Evolutionary conservation across 2,888 invertebrate genomes (phyloP).

Genomic region (Tupiocoris notatus): DNA sequence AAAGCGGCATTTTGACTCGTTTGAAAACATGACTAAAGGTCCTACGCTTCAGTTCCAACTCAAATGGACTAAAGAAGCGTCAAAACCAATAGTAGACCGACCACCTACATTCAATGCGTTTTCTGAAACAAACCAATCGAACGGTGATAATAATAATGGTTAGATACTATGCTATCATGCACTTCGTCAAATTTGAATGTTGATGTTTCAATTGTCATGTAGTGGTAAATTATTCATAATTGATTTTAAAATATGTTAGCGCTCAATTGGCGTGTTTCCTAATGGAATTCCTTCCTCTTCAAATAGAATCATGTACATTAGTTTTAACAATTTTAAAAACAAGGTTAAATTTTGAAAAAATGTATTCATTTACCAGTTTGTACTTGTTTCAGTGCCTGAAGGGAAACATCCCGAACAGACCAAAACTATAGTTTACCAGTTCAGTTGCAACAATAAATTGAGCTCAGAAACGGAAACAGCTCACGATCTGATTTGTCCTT

Average conservation of each 20-base stretch:
- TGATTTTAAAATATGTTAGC: too few species aligned
- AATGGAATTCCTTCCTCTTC: too few species aligned
- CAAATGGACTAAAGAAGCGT: conserved; percentile 76
- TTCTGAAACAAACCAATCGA: conserved; percentile 47
- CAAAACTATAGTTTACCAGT: conserved; percentile 79
- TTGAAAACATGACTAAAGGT: conserved; percentile 54
- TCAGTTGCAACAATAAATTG: conserved; percentile 85
- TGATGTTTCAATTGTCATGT: background rate
- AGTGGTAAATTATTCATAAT: too few species aligned
- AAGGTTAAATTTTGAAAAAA: too few species aligned
- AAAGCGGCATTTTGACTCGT: conserved; percentile 46
- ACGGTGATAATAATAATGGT: conserved; percentile 56
- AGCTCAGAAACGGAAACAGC: conserved; percentile 92
- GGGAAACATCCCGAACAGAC: conserved; percentile 38
- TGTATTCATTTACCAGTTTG: background rate
- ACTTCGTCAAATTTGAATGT: background rate
- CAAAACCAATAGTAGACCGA: conserved; percentile 65
- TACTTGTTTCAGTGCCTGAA: conserved; percentile 28
- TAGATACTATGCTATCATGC: conserved; percentile 49
- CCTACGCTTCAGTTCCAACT: conserved; percentile 82
- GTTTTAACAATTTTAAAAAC: too few species aligned
- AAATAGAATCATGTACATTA: too few species aligned
- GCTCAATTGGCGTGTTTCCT: too few species aligned
- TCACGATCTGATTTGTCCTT: conserved; percentile 90
- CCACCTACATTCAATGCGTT: conserved; percentile 58